Conservation (phyloP, 2,797 vertebrate genomes). For the Nyctalus aviator region DNA sequence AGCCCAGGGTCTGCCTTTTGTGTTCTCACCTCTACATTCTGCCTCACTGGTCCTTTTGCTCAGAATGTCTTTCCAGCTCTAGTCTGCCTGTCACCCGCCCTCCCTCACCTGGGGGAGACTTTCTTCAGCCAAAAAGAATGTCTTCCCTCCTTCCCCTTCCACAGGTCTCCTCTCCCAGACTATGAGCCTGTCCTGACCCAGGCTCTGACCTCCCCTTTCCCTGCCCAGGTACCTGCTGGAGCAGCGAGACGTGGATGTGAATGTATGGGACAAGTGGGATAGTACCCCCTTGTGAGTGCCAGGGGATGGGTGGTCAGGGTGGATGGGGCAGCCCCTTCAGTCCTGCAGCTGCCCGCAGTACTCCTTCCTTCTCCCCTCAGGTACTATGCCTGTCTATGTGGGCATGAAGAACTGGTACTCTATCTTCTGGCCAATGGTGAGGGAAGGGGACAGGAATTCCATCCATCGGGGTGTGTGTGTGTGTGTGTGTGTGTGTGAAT, state of each 20-base stretch:
- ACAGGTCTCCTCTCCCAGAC: neutral
- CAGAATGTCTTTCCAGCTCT: neutral
- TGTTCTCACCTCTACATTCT: accelerated
- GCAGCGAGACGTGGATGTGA: conserved; percentile 97
- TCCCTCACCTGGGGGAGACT: neutral
- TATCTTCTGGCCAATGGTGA: conserved; percentile 97
- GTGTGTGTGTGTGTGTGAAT: neutral
- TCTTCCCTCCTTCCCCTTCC: neutral
- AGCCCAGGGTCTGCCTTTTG: neutral
- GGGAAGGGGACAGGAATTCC: conserved; percentile 13
- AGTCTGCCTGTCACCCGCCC: neutral
- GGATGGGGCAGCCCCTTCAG: neutral
- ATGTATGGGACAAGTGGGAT: conserved; percentile 98
- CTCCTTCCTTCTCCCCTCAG: conserved; percentile 81
- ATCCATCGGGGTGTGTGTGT: too few species aligned
- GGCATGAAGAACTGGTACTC: conserved; percentile 96
- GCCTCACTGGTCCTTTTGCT: neutral
- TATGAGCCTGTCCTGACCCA: neutral
- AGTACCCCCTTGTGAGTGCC: conserved; percentile 96
- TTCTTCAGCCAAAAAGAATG: neutral
- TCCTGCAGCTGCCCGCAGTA: neutral
- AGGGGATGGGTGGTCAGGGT: neutral
- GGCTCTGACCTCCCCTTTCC: conserved; percentile 51
- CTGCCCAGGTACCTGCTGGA: conserved; percentile 95
- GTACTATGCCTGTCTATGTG: conserved; percentile 98